phyloP scores from a whole-genome alignment of 2,797 vertebrate species.

The Lepus townsendii region DNA sequence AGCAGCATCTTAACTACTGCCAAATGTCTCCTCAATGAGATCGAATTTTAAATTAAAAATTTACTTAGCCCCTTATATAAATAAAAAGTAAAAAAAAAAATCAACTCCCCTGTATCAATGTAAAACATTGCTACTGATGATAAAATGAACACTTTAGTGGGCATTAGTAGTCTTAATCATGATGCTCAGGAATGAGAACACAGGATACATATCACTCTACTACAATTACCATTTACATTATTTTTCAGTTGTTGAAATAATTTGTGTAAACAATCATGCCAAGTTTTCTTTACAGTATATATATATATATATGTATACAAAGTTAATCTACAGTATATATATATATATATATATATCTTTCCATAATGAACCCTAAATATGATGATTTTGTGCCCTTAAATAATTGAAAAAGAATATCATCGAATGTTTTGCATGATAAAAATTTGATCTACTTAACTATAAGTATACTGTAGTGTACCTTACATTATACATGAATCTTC shows the following conservation, averaged over 20 bases:
- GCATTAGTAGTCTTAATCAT: neutral
- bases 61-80: too few species aligned
- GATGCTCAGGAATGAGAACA: neutral
- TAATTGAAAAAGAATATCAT: slow-evolving; percentile 1
- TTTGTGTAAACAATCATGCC: neutral
- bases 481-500: neutral
- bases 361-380: neutral
- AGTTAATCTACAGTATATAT: neutral
- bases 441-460: slow-evolving; percentile 18
- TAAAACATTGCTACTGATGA: neutral
- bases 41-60: too few species aligned
- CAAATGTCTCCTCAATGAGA: too few species aligned
- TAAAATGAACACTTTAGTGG: neutral
- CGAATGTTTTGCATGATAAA: neutral
- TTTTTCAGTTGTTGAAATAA: neutral
- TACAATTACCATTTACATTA: neutral
- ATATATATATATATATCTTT: neutral
- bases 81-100: too few species aligned
- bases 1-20: too few species aligned
- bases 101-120: neutral
- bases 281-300: neutral
- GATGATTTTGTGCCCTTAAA: neutral
- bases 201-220: neutral
- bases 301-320: neutral
- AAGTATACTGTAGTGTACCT: neutral